Conservation (phyloP, 2,797 vertebrate genomes). For the Morelia viridis region DNA sequence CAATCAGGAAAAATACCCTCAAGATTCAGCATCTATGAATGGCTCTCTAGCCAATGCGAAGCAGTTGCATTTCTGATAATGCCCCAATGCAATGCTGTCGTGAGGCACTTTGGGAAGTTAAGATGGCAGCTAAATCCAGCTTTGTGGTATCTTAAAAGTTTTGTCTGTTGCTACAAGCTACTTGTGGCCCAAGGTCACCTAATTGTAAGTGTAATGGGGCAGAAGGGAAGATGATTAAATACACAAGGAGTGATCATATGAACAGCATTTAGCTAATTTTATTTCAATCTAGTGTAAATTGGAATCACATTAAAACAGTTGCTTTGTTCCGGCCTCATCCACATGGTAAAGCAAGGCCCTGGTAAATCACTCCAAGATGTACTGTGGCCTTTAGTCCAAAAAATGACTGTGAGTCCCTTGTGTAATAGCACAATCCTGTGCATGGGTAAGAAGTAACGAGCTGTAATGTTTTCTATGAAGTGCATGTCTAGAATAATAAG, state of each 20-base stretch:
- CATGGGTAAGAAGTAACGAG: background rate
- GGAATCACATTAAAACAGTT: too few relatives aligned
- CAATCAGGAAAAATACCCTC: background rate
- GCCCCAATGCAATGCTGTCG: background rate
- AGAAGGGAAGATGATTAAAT: too few relatives aligned
- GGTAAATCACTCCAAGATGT: too few relatives aligned
- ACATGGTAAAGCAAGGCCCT: too few relatives aligned
- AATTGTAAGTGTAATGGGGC: background rate
- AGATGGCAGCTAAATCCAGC: background rate
- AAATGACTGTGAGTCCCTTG: too few relatives aligned
- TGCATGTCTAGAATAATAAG: background rate
- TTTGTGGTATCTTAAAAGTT: background rate
- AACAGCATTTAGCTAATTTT: too few relatives aligned
- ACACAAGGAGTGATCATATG: too few relatives aligned
- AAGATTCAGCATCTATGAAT: background rate
- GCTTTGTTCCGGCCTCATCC: too few relatives aligned
- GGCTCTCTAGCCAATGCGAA: background rate
- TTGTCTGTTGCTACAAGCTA: background rate
- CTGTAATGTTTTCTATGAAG: background rate
- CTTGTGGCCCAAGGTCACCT: background rate
- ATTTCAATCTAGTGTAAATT: too few relatives aligned
- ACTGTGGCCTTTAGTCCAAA: too few relatives aligned
- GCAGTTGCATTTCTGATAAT: background rate
- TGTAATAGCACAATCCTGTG: background rate
- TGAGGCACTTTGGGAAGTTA: background rate